Percentiles rank a stretch among this genome's conserved stretches.
phyloP scores from a whole-genome alignment of 2,113 vertebrate species.

The Eulacestoma nigropectus region DNA sequence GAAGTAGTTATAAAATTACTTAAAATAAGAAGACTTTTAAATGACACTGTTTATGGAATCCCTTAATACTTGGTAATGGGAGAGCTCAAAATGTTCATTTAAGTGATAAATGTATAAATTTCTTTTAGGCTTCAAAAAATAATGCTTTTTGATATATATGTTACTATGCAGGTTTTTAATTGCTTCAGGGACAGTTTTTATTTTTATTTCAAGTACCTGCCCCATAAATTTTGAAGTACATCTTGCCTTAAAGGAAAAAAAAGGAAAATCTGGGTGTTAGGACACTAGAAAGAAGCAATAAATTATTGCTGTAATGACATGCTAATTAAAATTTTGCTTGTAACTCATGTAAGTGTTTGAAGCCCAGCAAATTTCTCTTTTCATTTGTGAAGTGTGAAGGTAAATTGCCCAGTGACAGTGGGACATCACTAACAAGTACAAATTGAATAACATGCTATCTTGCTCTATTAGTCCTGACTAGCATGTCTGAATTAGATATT shows the following conservation, averaged over 20 bases:
- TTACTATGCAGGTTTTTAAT: background rate
- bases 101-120: background rate
- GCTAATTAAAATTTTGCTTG: conserved; percentile 99
- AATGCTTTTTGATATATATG: background rate
- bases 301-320: conserved; percentile 90
- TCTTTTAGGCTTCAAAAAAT: background rate
- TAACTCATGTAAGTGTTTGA: conserved; percentile 96
- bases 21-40: background rate
- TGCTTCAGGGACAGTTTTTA: background rate
- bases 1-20: background rate
- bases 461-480: conserved; percentile 78
- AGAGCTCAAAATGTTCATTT: background rate
- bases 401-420: conserved; percentile 88
- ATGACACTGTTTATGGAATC: background rate
- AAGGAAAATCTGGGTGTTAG: conserved; percentile 74
- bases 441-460: conserved; percentile 87
- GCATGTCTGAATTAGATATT: conserved; percentile 80
- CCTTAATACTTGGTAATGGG: background rate
- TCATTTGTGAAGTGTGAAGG: conserved; percentile 90
- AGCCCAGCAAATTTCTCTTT: conserved; percentile 88
- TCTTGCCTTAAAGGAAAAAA: background rate
- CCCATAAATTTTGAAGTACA: conserved; percentile 53
- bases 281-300: conserved; percentile 83
- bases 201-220: conserved; percentile 30
- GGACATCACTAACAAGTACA: conserved; percentile 83